Percentiles rank a stretch among this genome's conserved stretches.
phyloP scores from a whole-genome alignment of 2,888 invertebrate species.

The Teleogryllus oceanicus region DNA sequence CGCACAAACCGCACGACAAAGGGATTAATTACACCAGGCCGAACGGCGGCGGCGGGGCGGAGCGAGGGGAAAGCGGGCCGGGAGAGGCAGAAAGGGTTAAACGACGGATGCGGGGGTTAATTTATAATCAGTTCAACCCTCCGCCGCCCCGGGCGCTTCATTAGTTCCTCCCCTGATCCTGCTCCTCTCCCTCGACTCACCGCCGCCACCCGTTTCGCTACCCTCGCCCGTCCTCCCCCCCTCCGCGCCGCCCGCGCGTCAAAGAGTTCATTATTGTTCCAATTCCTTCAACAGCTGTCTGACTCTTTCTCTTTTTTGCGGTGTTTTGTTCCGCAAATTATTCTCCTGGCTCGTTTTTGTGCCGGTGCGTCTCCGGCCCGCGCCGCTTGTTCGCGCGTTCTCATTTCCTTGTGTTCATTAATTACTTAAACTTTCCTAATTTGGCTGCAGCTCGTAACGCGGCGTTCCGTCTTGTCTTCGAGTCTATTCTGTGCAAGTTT shows the following conservation, averaged over 20 bases:
- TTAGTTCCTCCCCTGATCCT: neutral
- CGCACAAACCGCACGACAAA: neutral
- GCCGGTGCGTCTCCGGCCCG: neutral
- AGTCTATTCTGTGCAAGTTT: neutral
- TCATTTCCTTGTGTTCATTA: conserved; percentile 5
- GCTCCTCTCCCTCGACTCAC: too few relatives aligned
- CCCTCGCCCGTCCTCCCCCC: neutral
- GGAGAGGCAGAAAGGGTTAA: neutral
- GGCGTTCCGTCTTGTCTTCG: neutral
- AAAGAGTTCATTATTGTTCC: conserved; percentile 18
- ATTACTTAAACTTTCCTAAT: conserved; percentile 34
- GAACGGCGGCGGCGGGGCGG: neutral
- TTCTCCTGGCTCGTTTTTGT: neutral
- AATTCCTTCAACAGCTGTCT: conserved; percentile 8
- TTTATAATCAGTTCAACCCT: conserved; percentile 3
- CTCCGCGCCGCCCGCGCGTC: neutral
- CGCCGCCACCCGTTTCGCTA: neutral
- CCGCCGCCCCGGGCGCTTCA: neutral
- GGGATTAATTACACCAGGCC: neutral
- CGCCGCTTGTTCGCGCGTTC: neutral
- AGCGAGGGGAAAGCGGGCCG: neutral
- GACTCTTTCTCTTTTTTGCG: neutral
- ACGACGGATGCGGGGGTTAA: conserved; percentile 18
- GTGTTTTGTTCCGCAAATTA: neutral
- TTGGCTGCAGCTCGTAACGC: conserved; percentile 31